phyloP scores from a whole-genome alignment of 2,888 invertebrate species.

The Pelosia muscerda region DNA sequence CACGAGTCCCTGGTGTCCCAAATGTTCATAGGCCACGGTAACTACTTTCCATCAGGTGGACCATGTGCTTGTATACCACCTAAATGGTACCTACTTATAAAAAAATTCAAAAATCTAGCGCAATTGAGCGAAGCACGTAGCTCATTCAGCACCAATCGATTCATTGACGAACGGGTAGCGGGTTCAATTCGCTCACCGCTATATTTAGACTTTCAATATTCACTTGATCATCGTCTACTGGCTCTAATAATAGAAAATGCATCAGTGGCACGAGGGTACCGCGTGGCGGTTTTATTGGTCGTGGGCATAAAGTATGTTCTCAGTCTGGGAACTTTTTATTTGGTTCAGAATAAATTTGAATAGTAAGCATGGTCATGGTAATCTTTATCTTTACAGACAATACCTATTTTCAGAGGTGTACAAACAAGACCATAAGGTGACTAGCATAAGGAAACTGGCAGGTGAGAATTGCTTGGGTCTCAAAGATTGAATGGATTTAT shows the following conservation, averaged over 20 bases:
- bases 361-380: too few relatives aligned
- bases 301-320: conserved; percentile 30
- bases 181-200: conserved; percentile 60
- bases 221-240: conserved; percentile 56
- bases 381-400: too few relatives aligned
- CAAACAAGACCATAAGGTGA: too few relatives aligned
- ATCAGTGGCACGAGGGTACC: conserved; percentile 56
- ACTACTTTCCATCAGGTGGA: too few relatives aligned
- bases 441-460: too few relatives aligned
- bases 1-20: too few relatives aligned
- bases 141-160: conserved; percentile 47
- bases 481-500: too few relatives aligned
- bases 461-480: too few relatives aligned
- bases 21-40: too few relatives aligned
- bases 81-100: too few relatives aligned
- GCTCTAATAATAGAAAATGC: conserved; percentile 76
- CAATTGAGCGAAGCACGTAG: conserved; percentile 29
- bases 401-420: too few relatives aligned
- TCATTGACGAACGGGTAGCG: conserved; percentile 51
- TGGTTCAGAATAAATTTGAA: conserved; percentile 8
- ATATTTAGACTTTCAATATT: conserved; percentile 69
- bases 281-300: conserved; percentile 53
- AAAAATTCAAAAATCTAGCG: not conserved
- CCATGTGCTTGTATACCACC: too few relatives aligned
- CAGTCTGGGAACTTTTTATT: conserved; percentile 17